Base-by-base conservation (phyloP, 1,140 invertebrate species). In the Heliothis virescens region DNA sequence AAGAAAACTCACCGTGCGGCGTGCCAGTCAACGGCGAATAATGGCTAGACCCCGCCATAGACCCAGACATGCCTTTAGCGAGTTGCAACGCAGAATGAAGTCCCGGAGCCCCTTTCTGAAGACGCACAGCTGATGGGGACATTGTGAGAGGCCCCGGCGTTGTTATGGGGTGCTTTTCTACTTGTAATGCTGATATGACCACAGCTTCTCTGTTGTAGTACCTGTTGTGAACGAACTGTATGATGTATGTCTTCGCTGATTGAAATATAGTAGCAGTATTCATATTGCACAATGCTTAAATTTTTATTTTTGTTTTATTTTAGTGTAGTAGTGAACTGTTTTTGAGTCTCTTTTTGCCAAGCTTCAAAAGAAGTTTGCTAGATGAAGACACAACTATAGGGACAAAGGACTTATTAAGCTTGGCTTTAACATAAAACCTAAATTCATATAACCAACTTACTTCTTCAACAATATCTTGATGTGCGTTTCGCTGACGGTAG, bases 151-250 rank as follows among this genome's bases (percentile, higher is more conserved):
- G 98, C 67, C 98, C 98, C 34, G 98, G 98, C 67, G 97, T 98
- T 60, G 97, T 97, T 79, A 98, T 96, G 79, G 98, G 98, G 96
- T 98, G 97, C 94, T 98, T 98, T 92, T 98, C 98, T 73, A 98
- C 98, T 96, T 99, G 98, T 67, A 99, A 95, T 41, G 98, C 98
- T 93, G 98, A 98, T 93, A 99, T 97, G 48, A 99, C 98, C 85
- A 99, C 97, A 81, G 98, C 98, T 95, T 98, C 98, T 81, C 98
- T 96, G 94, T 98, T 98, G 95, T 99, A 98, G 81, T 94, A 93
- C 63, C 91, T 92, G 80, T 21, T 29, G 15, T 12, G 34, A 0
- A 3, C 21, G n/a, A 13, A 13, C 10, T 26, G 57, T 57, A 18
- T 18, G 7, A 10, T 12, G 57, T 26, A 2, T 18, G 18, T 10